phyloP scores from a whole-genome alignment of 2,113 vertebrate genomes.

The Abramis brama region DNA sequence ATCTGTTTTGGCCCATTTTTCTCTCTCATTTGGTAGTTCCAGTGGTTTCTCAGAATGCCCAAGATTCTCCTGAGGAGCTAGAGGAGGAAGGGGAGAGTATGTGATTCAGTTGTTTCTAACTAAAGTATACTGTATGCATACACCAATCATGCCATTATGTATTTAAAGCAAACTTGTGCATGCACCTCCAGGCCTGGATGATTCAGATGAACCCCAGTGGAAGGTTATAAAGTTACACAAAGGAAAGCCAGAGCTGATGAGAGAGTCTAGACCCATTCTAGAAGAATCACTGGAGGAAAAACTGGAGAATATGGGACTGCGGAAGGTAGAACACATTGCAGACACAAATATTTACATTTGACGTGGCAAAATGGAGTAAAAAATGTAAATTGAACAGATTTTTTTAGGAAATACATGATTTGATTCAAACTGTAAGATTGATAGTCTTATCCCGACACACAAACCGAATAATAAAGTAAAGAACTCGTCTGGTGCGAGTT shows the following conservation, averaged over 20 bases:
- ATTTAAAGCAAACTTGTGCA: neutral
- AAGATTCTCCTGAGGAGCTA: neutral
- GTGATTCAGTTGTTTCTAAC: neutral
- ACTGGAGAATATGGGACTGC: slow-evolving; percentile 70
- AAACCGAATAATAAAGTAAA: neutral
- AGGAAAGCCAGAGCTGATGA: slow-evolving; percentile 65
- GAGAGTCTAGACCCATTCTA: slow-evolving; percentile 64
- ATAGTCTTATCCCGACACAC: neutral
- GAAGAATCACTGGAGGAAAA: slow-evolving; percentile 73
- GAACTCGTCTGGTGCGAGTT: neutral
- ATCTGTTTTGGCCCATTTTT: neutral
- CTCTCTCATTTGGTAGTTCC: slow-evolving; percentile 53
- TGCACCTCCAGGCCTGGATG: slow-evolving; percentile 53
- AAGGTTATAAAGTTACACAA: slow-evolving; percentile 56
- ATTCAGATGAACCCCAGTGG: slow-evolving; percentile 12
- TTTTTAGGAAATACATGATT: neutral
- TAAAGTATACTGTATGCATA: neutral
- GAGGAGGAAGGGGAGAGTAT: slow-evolving; percentile 68
- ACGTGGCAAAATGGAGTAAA: neutral
- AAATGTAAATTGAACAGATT: neutral
- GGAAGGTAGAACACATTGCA: slow-evolving; percentile 55
- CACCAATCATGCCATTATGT: neutral
- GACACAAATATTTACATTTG: neutral
- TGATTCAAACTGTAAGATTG: neutral
- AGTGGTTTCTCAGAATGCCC: slow-evolving; percentile 4